Conservation (phyloP, 2,113 vertebrate genomes). For the Cyanoliseus patagonus region DNA sequence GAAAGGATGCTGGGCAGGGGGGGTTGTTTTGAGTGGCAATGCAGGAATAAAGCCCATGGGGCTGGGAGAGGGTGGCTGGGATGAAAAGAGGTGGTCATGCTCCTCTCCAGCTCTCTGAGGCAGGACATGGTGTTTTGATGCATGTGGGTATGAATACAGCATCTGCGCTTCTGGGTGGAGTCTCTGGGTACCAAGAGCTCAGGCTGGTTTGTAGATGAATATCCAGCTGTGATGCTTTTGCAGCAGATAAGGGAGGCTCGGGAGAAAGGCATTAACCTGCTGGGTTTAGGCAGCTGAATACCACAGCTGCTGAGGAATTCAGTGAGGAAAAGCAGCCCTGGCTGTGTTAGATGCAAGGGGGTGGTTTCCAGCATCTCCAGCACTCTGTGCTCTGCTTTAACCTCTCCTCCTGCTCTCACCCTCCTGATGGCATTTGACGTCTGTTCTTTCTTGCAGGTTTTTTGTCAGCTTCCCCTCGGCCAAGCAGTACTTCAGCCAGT, state of each 20-base stretch:
- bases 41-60: neutral
- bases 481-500: constrained; percentile 98
- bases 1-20: fast-evolving
- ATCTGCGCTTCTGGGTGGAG: neutral
- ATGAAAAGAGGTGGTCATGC: neutral
- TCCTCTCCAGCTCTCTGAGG: neutral
- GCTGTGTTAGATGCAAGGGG: neutral
- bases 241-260: neutral
- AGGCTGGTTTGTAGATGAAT: neutral
- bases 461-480: constrained; percentile 95
- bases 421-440: neutral
- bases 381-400: neutral
- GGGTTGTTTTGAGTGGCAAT: neutral
- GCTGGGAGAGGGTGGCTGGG: neutral
- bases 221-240: neutral
- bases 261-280: neutral
- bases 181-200: neutral
- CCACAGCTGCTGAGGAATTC: neutral
- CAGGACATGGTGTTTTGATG: neutral
- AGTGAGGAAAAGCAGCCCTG: neutral
- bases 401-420: neutral
- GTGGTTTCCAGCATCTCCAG: neutral
- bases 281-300: neutral
- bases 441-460: constrained; percentile 78
- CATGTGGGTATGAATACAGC: neutral